Conservation (phyloP, 2,888 invertebrate genomes). For the Glyphotaelius pellucidus region DNA sequence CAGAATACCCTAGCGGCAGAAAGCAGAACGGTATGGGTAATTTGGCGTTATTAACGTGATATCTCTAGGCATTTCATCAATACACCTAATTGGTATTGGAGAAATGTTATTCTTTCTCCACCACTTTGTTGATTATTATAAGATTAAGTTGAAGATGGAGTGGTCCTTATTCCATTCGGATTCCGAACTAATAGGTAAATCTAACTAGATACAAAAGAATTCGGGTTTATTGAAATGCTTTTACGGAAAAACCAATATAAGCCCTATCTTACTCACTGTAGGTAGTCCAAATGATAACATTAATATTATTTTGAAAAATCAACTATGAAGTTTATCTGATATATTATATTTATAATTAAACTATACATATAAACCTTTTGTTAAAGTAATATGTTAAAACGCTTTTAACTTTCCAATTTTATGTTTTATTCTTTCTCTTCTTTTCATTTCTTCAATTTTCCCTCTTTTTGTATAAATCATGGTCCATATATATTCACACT, state of each 20-base stretch:
- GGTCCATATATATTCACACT: no score
- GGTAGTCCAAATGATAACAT: not conserved
- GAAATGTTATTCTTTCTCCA: not conserved
- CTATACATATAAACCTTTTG: no score
- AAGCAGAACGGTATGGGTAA: slow-evolving; percentile 2
- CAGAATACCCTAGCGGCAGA: not conserved
- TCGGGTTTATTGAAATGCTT: not conserved
- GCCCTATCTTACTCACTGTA: not conserved
- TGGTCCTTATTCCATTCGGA: not conserved
- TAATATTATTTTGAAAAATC: no score
- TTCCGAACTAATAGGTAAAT: not conserved
- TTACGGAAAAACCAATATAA: not conserved
- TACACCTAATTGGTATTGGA: not conserved
- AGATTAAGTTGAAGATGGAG: slow-evolving; percentile 2
- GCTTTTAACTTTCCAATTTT: no score
- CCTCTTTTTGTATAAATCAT: no score
- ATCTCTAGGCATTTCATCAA: not conserved
- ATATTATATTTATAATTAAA: no score
- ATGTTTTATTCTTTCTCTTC: no score
- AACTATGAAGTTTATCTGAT: no score
- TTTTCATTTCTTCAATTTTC: no score
- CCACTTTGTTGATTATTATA: not conserved
- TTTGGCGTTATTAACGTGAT: not conserved
- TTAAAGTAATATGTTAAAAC: no score
- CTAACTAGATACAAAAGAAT: not conserved